Base-by-base conservation (phyloP, 2,888 invertebrate genomes). In the Lochmaea crataegi region DNA sequence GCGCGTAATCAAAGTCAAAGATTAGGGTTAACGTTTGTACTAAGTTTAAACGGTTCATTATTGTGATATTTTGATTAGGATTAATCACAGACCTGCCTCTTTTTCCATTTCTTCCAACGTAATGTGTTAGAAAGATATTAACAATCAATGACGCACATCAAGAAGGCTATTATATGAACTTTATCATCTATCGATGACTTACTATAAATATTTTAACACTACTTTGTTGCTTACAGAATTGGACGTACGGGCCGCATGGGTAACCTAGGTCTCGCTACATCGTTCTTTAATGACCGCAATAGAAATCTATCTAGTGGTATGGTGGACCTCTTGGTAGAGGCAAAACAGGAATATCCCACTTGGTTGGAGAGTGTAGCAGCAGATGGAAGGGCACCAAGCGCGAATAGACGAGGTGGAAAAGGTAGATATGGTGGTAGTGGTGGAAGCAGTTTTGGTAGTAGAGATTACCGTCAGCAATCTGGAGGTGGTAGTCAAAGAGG, bases 251-350 rank as follows among this genome's bases (percentile, higher is more conserved):
- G 99, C 69, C 95, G 99, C 85, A 99, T 99, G 93, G 99, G 99
- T 77, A 99, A 99, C 89, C 90, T 98, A 78, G 98, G 99, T 82
- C 91, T 98, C 77, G 99, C 99, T 77, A 99, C 99, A 16, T 98
- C 98, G 32, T 99, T 99, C 90, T 99, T 99, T 90, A 99, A 99
- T 88, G 96, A 96, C 83, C 96, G 97, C 86, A 99, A 99, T 88
- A 93, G 96, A 84, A 98, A 99, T 87, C 92, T 99, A 83, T 94
- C 96, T 56, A 90, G 94, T 42, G 97, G 98, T 83, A 90, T 99
- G 83, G 91, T 98, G 76, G 97, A 98, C 85, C 88, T 99, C 80
- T 90, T 99, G 78, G 91, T 94, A 63, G 99, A 99, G 88, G 95
- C 98, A 42, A 98, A 99, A 84, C 99, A 99, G 88, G 97, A 97